A percentile compares a stretch with the other conserved stretches of the same genome.
Conservation (phyloP, 2,888 invertebrate species). For the Aleiodes alternator region DNA sequence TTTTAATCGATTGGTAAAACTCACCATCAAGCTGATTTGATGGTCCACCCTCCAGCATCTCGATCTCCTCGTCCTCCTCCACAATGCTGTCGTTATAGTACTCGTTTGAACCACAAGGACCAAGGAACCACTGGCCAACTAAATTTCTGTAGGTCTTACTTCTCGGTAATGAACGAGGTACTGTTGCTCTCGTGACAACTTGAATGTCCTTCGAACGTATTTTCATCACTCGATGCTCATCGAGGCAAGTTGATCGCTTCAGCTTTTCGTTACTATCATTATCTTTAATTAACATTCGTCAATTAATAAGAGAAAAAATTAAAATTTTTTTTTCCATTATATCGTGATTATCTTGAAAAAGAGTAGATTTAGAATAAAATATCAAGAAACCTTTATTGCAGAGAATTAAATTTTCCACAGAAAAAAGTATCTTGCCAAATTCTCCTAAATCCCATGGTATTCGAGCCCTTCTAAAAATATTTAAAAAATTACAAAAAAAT, state of each 20-base stretch:
- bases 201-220: slow-evolving; percentile 49
- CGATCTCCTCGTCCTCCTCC: slow-evolving; percentile 55
- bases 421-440: too few relatives aligned
- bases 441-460: too few relatives aligned
- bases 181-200: slow-evolving; percentile 49
- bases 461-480: too few relatives aligned
- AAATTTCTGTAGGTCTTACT: slow-evolving; percentile 52
- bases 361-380: too few relatives aligned
- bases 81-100: slow-evolving; percentile 51
- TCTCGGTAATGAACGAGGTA: slow-evolving; percentile 52
- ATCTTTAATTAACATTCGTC: slow-evolving; percentile 8
- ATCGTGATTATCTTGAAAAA: too few relatives aligned
- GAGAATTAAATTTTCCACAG: too few relatives aligned
- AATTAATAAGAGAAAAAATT: not conserved
- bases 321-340: too few relatives aligned
- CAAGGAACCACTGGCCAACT: slow-evolving; percentile 44
- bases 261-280: slow-evolving; percentile 34
- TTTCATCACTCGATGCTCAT: slow-evolving; percentile 51
- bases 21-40: slow-evolving; percentile 49
- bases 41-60: slow-evolving; percentile 53
- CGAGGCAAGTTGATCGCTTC: slow-evolving; percentile 44
- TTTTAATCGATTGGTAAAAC: not conserved
- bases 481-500: too few relatives aligned
- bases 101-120: slow-evolving; percentile 46
- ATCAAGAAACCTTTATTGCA: too few relatives aligned